Percentiles rank a stretch among this genome's conserved stretches.
Conservation (phyloP, 2,888 invertebrate species). For the Netelia melanura region DNA sequence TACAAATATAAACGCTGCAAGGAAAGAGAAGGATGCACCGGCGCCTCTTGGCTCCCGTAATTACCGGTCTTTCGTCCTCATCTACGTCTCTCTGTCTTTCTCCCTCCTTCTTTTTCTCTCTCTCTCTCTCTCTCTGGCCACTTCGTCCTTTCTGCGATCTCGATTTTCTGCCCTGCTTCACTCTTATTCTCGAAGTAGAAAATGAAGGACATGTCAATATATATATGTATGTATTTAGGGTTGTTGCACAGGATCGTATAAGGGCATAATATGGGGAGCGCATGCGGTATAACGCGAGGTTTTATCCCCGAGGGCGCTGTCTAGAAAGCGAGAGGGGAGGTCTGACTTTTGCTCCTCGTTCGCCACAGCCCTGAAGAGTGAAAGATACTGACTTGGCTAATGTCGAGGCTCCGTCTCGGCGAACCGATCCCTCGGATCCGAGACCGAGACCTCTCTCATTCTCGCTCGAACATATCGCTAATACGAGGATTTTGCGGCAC, state of each 20-base stretch:
- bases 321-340: slow-evolving; percentile 7
- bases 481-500: slow-evolving; percentile 28
- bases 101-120: slow-evolving; percentile 20
- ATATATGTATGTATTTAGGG: neutral
- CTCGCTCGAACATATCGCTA: slow-evolving; percentile 17
- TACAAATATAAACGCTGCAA: slow-evolving; percentile 37
- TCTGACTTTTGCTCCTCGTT: slow-evolving; percentile 10
- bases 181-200: neutral
- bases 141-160: slow-evolving; percentile 27
- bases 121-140: slow-evolving; percentile 2
- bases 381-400: slow-evolving; percentile 5
- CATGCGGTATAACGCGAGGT: neutral
- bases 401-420: slow-evolving; percentile 2
- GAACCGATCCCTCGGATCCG: neutral
- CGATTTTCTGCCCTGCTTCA: slow-evolving; percentile 27
- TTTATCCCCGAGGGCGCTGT: slow-evolving; percentile 5
- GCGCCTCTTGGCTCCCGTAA: slow-evolving; percentile 65
- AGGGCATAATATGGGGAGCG: neutral
- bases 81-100: slow-evolving; percentile 44
- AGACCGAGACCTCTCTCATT: neutral
- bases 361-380: neutral
- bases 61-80: slow-evolving; percentile 52
- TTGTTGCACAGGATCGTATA: neutral
- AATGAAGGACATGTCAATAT: slow-evolving; percentile 4
- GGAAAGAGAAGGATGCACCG: slow-evolving; percentile 54